Conservation (phyloP, 2,113 vertebrate species). For the Bettongia penicillata region DNA sequence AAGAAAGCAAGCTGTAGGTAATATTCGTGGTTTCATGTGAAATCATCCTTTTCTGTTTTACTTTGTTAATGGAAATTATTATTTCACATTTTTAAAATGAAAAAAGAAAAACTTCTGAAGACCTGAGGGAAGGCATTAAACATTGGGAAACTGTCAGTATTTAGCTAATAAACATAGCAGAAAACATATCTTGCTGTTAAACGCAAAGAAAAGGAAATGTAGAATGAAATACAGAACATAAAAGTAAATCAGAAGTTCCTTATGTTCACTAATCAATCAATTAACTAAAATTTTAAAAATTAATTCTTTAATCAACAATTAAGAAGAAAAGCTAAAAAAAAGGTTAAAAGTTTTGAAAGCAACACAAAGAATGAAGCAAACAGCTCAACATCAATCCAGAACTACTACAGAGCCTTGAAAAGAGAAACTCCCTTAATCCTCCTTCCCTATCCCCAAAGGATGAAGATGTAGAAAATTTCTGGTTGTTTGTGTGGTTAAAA, state of each 20-base stretch:
- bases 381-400: not conserved
- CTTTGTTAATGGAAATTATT: not conserved
- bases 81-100: not conserved
- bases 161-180: not conserved
- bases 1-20: not conserved
- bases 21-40: not conserved
- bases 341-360: not conserved
- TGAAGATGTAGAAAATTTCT: not conserved
- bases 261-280: not conserved
- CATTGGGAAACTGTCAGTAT: not conserved
- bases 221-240: not conserved
- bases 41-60: not conserved
- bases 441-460: not conserved
- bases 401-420: not conserved
- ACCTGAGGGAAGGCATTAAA: not conserved
- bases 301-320: not conserved
- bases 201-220: not conserved
- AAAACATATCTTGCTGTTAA: not conserved
- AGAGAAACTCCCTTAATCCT: not conserved
- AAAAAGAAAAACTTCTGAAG: not conserved
- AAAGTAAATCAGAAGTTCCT: not conserved
- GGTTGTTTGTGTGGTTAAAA: not conserved
- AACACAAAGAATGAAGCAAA: not conserved
- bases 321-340: not conserved
- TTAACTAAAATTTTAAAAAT: not conserved